A percentile compares a stretch with the other conserved stretches of the same genome.
Evolutionary conservation across 2,797 vertebrate species (phyloP).

Genomic region (Clarias laeviceps): DNA sequence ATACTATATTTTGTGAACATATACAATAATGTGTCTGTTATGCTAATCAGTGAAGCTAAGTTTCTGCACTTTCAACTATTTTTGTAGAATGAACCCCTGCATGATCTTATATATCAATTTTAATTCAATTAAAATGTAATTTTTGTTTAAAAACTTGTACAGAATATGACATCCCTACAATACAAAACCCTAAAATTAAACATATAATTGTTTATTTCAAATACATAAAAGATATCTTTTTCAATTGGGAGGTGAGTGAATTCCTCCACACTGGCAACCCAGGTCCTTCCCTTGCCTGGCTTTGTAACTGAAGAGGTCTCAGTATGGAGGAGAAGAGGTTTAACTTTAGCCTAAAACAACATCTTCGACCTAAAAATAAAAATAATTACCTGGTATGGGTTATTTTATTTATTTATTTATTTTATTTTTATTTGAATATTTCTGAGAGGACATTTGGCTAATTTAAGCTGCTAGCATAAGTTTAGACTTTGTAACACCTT

Average conservation of each 20-base stretch:
- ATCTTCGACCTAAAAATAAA: not conserved
- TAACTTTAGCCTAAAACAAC: not conserved
- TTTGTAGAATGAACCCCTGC: no score
- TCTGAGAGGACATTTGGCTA: not conserved
- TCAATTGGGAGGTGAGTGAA: no score
- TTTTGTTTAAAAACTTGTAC: no score
- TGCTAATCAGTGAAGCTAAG: no score
- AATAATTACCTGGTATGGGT: not conserved
- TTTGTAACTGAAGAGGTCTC: not conserved
- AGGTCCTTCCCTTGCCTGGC: no score
- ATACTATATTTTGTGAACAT: no score
- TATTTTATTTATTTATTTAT: not conserved
- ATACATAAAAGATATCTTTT: not conserved
- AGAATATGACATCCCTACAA: no score
- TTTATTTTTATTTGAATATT: not conserved
- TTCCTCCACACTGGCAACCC: not conserved
- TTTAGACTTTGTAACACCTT: not conserved
- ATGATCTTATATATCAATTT: no score
- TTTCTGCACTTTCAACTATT: no score
- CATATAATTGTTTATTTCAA: not conserved
- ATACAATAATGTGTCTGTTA: no score
- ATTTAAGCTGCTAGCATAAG: not conserved
- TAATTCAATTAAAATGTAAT: no score
- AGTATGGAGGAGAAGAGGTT: not conserved
- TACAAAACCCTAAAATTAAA: no score